Evolutionary conservation across 2,888 invertebrate species (phyloP), one percentile per base, ranked within the genome.

Genomic region (Onthophagus sagittarius): DNA sequence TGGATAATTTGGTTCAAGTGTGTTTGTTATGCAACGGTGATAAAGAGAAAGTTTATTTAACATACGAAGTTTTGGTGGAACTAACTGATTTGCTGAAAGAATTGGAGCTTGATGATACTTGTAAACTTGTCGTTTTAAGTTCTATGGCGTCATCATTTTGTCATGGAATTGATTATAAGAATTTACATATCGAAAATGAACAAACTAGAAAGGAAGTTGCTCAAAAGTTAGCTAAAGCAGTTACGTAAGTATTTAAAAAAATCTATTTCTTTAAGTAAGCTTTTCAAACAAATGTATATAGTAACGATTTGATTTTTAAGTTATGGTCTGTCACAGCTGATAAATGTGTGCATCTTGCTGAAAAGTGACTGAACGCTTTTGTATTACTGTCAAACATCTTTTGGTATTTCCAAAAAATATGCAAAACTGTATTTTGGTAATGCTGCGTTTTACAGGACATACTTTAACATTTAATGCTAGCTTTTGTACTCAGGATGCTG

Each of bases 151-250:
- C 90, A 69, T 89, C 90, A 65, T 93, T 96, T 81, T 96, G 94
- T 82, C 92, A 93, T 77, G 96, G 95, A 31, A 87, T 97, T 76
- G 94, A 97, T 85, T 89, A 96, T 73, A 90, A 90, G 73, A 88
- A 89, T 72, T 84, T 96, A 62, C 83, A 93, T 62, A 85, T 89
- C 75, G 86, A 88, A 23, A 87, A 90, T 78, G 85, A 88, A 13
- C 71, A 74, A 69, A 64, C 73, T 31, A 88, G 92, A 76, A 89
- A 88, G 78, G 86, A 88, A 74, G 87, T 88, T 78, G 94, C 94
- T 15, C 86, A 89, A 77, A 89, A 92, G 82, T 87, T 94, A 82
- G 91, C 93, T 1, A 88, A 89, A 78, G 88, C 90, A 74, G 87
- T 96, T 67, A 93, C 92, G 96, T 96, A 87, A 85, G 88, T 85